A percentile compares a stretch with the other conserved stretches of the same genome.
These are phyloP conservation scores for Drosophila neocordata DNA, from an alignment of 1,140 invertebrate species.

Conservation along the genomic window DNA sequence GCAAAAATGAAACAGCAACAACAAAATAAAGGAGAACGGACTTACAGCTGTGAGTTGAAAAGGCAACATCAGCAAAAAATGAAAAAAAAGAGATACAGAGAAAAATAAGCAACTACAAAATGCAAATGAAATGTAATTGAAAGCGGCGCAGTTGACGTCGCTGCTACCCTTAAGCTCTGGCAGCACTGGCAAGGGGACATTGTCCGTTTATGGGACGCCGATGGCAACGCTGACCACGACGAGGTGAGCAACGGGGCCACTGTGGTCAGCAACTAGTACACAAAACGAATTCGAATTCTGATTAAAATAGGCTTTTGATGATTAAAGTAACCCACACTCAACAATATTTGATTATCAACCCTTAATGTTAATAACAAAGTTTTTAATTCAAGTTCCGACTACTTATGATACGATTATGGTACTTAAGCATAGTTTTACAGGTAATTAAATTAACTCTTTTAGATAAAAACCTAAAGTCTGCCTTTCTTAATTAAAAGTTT, in stretches of 20 bases:
- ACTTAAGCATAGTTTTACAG: too few relatives aligned
- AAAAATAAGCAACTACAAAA: constrained; percentile 73
- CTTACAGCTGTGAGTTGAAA: constrained; percentile 62
- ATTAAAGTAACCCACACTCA: too few relatives aligned
- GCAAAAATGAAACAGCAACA: constrained; percentile 47
- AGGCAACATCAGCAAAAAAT: constrained; percentile 67
- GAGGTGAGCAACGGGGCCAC: constrained; percentile 21
- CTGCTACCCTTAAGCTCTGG: constrained; percentile 75
- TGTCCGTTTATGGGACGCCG: constrained; percentile 73
- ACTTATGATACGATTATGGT: too few relatives aligned
- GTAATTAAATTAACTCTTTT: too few relatives aligned
- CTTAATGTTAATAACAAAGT: too few relatives aligned
- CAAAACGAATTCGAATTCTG: not conserved
- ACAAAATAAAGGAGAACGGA: constrained; percentile 49
- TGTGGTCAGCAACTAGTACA: constrained; percentile 25
- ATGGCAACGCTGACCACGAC: constrained; percentile 18
- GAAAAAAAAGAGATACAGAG: constrained; percentile 45
- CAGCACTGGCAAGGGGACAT: constrained; percentile 61
- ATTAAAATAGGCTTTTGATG: not conserved
- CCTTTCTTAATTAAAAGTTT: not conserved
- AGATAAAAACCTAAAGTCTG: not conserved
- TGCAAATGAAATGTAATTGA: constrained; percentile 81
- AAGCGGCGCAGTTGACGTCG: constrained; percentile 57
- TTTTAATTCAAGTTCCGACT: too few relatives aligned
- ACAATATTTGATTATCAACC: too few relatives aligned